Evolutionary conservation across 1,140 invertebrate genomes (phyloP).

Genomic region (Solenopsis fugax): DNA sequence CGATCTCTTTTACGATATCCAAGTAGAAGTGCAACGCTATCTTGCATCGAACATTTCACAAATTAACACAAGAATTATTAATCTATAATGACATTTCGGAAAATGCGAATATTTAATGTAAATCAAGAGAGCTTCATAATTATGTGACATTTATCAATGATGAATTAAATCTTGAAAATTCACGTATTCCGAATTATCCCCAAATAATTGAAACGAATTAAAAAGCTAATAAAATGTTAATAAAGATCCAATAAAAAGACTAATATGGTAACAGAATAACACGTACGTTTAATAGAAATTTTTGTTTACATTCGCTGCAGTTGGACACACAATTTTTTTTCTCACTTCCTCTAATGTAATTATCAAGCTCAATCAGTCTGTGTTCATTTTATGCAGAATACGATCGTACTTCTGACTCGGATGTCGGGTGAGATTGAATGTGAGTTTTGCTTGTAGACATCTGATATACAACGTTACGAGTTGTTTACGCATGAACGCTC

Average conservation of each 20-base stretch:
- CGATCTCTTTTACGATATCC: not conserved
- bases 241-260: not conserved
- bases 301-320: not conserved
- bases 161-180: not conserved
- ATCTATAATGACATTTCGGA: not conserved
- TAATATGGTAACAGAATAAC: not conserved
- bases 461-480: not conserved
- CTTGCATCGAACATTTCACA: not conserved
- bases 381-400: no score
- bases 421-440: not conserved
- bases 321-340: not conserved
- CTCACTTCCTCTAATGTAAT: not conserved
- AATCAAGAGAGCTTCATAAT: not conserved
- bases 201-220: not conserved
- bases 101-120: not conserved
- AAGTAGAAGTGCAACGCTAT: not conserved
- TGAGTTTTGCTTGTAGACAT: not conserved
- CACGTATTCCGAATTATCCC: no score
- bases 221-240: not conserved
- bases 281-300: not conserved
- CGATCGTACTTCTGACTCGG: not conserved
- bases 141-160: not conserved
- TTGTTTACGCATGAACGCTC: slow-evolving; percentile 28
- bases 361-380: not conserved
- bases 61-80: not conserved